phyloP scores from a whole-genome alignment of 2,888 invertebrate genomes.

The Brassicogethes aeneus region DNA sequence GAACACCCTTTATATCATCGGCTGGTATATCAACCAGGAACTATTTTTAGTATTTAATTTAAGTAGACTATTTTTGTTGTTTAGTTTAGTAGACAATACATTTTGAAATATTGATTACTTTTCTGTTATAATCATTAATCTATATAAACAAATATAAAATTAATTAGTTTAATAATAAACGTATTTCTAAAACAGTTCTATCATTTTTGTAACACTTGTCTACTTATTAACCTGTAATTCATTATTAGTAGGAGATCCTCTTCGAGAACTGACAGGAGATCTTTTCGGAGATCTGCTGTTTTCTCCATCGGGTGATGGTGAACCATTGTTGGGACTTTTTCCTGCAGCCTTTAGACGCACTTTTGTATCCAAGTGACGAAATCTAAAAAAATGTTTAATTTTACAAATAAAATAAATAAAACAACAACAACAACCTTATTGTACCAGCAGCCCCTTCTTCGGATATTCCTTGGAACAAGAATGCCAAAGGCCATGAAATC shows the following conservation, averaged over 20 bases:
- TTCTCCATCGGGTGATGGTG: constrained; percentile 60
- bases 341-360: constrained; percentile 60
- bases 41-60: too few relatives aligned
- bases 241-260: background rate
- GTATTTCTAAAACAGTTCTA: too few relatives aligned
- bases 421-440: constrained; percentile 65
- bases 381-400: constrained; percentile 44
- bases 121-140: too few relatives aligned
- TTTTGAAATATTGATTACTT: too few relatives aligned
- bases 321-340: constrained; percentile 43
- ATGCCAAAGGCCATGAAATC: constrained; percentile 90
- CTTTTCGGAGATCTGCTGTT: constrained; percentile 43
- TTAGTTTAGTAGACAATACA: too few relatives aligned
- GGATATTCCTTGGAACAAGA: constrained; percentile 73
- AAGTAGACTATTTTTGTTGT: too few relatives aligned
- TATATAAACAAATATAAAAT: too few relatives aligned
- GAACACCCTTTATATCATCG: too few relatives aligned
- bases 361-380: constrained; percentile 80
- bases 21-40: too few relatives aligned
- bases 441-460: constrained; percentile 56
- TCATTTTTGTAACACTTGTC: too few relatives aligned
- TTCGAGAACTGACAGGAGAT: constrained; percentile 37
- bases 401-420: constrained; percentile 4
- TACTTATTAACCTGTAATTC: constrained; percentile 1
- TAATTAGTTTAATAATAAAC: too few relatives aligned